Evolutionary conservation across 2,888 invertebrate species (phyloP).

Genomic region (Diploptera punctata): DNA sequence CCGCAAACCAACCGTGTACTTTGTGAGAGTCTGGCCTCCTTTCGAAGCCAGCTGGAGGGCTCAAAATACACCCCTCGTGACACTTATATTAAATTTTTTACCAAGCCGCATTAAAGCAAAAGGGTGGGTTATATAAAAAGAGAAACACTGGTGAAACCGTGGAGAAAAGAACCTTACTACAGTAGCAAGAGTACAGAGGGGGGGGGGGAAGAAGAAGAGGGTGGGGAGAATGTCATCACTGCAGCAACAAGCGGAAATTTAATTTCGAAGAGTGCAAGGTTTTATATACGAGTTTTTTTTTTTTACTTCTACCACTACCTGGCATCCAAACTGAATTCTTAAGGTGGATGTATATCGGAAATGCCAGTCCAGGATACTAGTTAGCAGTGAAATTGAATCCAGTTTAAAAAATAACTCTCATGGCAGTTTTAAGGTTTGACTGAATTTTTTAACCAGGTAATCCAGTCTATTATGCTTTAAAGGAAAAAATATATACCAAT

Average conservation of each 20-base stretch:
- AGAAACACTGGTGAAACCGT: slow-evolving; percentile 16
- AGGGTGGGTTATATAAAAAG: neutral
- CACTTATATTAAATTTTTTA: slow-evolving; percentile 22
- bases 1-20: no score
- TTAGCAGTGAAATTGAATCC: no score
- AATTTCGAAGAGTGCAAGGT: slow-evolving; percentile 26
- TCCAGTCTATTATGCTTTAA: no score
- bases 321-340: neutral
- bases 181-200: neutral
- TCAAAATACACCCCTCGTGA: slow-evolving; percentile 7
- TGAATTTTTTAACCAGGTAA: no score
- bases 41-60: neutral
- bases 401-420: no score
- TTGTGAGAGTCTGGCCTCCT: no score
- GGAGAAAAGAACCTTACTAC: slow-evolving; percentile 16
- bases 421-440: no score
- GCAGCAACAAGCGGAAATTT: slow-evolving; percentile 25
- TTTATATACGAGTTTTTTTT: slow-evolving; percentile 1
- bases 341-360: no score
- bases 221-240: slow-evolving; percentile 14
- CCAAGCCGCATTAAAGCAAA: slow-evolving; percentile 14
- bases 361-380: no score
- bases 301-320: neutral
- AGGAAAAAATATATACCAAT: no score
- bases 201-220: neutral